Base-by-base conservation (phyloP, 2,888 invertebrate genomes). In the Thereva unica region DNA sequence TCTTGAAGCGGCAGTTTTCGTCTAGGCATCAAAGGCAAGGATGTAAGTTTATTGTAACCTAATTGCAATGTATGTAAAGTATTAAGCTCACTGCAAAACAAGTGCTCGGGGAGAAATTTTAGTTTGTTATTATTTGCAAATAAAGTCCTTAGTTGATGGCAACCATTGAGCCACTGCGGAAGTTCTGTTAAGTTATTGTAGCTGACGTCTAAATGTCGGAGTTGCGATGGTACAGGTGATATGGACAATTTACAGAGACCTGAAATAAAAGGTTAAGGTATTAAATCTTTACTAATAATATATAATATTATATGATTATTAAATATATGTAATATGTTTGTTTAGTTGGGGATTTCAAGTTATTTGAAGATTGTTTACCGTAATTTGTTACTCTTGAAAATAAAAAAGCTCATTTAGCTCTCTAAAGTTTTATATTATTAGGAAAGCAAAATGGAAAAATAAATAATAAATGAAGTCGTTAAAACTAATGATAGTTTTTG, bases 161-260 rank as follows among this genome's bases (percentile, higher is more conserved):
- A 89, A 42, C 87, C 87, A 8, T 88, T 87, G 50, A 90, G 81
- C 92, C 92, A 93, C 73, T 89, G 88, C 0, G 93, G 92, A 61
- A 93, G 79, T 5, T 86, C 82, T 34, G 86, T 86, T 68, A 93
- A 80, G 73, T 88, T 87, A 75, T 93, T 93, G 77, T 90, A 88
- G 5, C 91, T 91, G 8, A 93, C 87, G 75, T 93, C 89, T 53
- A 93, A 84, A 76, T 91, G 90, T 71, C 87, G 86, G 55, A 93
- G 81, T 76, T 88, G 87, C 38, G 84, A 82, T 35, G 93, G 93
- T 59, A 87, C 85, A 34, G 90, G 88, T 59, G 85, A 84, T 7
- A 90, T 85, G 4, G 85, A 86, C 47, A 93, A 81, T 71, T 86
- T 88, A 74, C 88, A 89, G 69, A 93, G 80, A 80, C 87, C 92